Evolutionary conservation across 2,797 vertebrate species (phyloP).

Genomic region (Pachyuromys duprasi): DNA sequence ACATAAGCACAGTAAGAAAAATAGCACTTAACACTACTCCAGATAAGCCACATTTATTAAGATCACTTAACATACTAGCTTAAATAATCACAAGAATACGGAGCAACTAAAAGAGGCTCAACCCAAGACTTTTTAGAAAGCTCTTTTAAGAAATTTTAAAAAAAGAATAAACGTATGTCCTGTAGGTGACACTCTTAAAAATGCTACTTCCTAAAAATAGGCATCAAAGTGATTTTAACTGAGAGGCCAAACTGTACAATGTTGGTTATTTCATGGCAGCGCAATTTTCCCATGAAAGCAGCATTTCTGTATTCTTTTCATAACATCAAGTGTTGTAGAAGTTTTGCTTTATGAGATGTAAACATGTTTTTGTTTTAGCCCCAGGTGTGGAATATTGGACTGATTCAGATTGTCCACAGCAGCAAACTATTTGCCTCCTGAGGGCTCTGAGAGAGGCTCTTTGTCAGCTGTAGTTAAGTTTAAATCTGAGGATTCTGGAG

Average conservation of each 20-base stretch:
- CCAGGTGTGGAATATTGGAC: too few relatives aligned
- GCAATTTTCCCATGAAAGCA: not conserved
- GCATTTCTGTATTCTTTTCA: slow-evolving; percentile 15
- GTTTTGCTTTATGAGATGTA: too few relatives aligned
- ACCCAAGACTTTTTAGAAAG: slow-evolving; percentile 45
- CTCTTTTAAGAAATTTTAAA: slow-evolving; percentile 49
- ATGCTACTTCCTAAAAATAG: slow-evolving; percentile 49
- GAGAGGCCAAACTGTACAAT: not conserved
- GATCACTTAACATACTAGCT: slow-evolving; percentile 49
- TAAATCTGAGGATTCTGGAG: too few relatives aligned
- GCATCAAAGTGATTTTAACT: slow-evolving; percentile 42
- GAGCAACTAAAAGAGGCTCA: slow-evolving; percentile 55
- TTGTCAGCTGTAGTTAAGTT: too few relatives aligned
- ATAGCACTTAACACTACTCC: slow-evolving; percentile 53
- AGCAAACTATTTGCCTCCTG: too few relatives aligned
- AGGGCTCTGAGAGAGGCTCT: too few relatives aligned
- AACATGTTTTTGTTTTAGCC: too few relatives aligned
- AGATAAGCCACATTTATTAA: slow-evolving; percentile 60
- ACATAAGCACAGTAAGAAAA: slow-evolving; percentile 44
- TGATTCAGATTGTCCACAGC: too few relatives aligned
- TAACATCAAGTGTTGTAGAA: not conserved
- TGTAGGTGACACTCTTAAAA: slow-evolving; percentile 42
- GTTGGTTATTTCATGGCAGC: slow-evolving; percentile 21
- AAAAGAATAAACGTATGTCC: slow-evolving; percentile 3
- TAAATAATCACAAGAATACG: slow-evolving; percentile 58